These are phyloP conservation scores for Camponotus pennsylvanicus DNA, from an alignment of 1,140 invertebrate genomes.

Conservation along the genomic window DNA sequence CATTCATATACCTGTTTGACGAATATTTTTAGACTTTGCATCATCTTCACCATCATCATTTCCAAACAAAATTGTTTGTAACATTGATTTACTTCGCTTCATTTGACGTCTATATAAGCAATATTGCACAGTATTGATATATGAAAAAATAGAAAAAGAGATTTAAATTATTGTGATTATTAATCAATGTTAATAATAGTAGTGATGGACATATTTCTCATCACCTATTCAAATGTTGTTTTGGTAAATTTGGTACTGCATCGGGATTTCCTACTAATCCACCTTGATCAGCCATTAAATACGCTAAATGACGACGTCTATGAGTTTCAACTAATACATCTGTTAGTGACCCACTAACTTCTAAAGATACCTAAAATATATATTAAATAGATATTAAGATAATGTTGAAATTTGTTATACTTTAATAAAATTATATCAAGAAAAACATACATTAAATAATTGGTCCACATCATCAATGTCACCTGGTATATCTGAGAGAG, in stretches of 20 bases:
- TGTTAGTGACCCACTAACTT: conserved; percentile 91
- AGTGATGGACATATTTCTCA: conserved; percentile 24
- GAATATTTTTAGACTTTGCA: conserved; percentile 98
- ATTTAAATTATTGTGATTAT: not conserved
- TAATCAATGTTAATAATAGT: conserved; percentile 6
- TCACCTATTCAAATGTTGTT: conserved; percentile 92
- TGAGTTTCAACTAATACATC: conserved; percentile 96
- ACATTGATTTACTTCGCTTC: conserved; percentile 95
- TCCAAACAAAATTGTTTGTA: conserved; percentile 96
- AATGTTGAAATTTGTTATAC: conserved; percentile 80
- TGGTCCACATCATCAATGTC: conserved; percentile 96
- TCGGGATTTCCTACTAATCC: conserved; percentile 96
- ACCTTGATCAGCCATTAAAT: conserved; percentile 98
- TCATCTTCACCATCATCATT: conserved; percentile 92
- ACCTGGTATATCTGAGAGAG: conserved; percentile 97
- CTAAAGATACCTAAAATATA: conserved; percentile 85
- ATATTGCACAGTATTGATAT: not conserved
- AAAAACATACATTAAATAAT: conserved; percentile 88
- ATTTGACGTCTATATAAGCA: conserved; percentile 91
- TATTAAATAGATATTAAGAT: conserved; percentile 32
- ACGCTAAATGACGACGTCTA: conserved; percentile 95
- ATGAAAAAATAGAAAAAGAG: conserved; percentile 29
- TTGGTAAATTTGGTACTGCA: conserved; percentile 95
- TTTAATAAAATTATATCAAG: conserved; percentile 38
- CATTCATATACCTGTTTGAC: conserved; percentile 91